Evolutionary conservation across 2,113 vertebrate genomes (phyloP), one percentile per base, ranked within the genome.

Genomic region (Cyphomyrus discorhynchus): DNA sequence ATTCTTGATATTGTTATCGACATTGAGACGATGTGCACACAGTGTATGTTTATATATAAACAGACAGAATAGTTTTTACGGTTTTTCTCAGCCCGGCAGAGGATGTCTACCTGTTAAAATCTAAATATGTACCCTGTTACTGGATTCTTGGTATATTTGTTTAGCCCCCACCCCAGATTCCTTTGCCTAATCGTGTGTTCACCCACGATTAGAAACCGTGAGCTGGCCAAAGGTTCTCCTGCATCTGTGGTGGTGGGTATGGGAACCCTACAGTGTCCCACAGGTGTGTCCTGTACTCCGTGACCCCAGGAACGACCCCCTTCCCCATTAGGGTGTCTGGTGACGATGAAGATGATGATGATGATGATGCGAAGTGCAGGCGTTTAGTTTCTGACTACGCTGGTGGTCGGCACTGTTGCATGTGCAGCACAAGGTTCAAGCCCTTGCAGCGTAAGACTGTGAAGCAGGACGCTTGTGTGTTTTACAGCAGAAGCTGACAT

Each of bases 401-500:
- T 91, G 91, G 91, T 91, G 92, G 77, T 17, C 50, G 92, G 91
- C 91, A 87, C 91, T 91, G 62, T 90, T 93, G 87, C 49, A 66
- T 31, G 11, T 21, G 92, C 77, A 91, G 91, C 77, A 91, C 88
- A 89, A 91, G 91, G 91, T 93, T 92, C 92, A 86, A 91, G 27
- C 91, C 93, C 91, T 93, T 92, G 93, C 92, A 80, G 90, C 89
- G 91, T 92, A 90, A 56, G 45, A 50, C 74, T 89, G 13, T 5
- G n/a, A 13, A 31, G 62, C 46, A 35, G 66, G n/a, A 53, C 42
- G n/a, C 5, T 47, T 74, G 45, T 84, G 21, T 24, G 39, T 17
- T 84, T 46, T 11, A 5, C 82, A 80, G 74, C 13, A 80, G 74
- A 80, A 8, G 31, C 35, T 80, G 74, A 80, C 74, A 3, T 80